These are phyloP conservation scores for Spodoptera exigua DNA, from an alignment of 2,888 invertebrate species.

Conservation along the genomic window DNA sequence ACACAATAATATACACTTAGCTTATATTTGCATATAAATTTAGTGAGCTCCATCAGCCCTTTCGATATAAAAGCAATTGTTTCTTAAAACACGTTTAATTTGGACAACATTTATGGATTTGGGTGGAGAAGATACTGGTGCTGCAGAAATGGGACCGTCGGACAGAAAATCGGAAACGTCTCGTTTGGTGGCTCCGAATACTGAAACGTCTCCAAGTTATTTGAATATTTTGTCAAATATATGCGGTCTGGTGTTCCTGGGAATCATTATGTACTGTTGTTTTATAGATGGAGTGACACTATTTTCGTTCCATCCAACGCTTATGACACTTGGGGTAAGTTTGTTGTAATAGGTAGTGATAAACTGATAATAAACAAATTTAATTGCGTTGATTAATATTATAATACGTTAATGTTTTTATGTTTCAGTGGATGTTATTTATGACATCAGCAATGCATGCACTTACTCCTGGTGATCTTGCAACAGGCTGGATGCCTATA, in stretches of 20 bases:
- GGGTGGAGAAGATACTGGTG: conserved; percentile 50
- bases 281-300: conserved; percentile 75
- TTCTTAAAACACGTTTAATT: conserved; percentile 1
- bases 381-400: not conserved
- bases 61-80: conserved; percentile 17
- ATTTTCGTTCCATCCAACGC: conserved; percentile 85
- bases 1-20: not conserved
- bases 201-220: conserved; percentile 74
- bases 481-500: conserved; percentile 88
- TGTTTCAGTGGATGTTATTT: conserved; percentile 83
- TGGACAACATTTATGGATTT: conserved; percentile 61
- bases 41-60: conserved; percentile 1
- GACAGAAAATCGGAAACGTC: conserved; percentile 79
- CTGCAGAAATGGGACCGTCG: conserved; percentile 69
- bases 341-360: not conserved
- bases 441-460: conserved; percentile 86
- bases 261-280: conserved; percentile 77
- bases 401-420: conserved; percentile 7
- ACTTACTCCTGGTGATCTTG: conserved; percentile 84
- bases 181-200: conserved; percentile 73
- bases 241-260: conserved; percentile 75
- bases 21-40: conserved; percentile 30
- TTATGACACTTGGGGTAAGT: conserved; percentile 86
- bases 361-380: not conserved
- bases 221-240: conserved; percentile 79